phyloP scores from a whole-genome alignment of 2,797 vertebrate species.

The Semotilus atromaculatus region DNA sequence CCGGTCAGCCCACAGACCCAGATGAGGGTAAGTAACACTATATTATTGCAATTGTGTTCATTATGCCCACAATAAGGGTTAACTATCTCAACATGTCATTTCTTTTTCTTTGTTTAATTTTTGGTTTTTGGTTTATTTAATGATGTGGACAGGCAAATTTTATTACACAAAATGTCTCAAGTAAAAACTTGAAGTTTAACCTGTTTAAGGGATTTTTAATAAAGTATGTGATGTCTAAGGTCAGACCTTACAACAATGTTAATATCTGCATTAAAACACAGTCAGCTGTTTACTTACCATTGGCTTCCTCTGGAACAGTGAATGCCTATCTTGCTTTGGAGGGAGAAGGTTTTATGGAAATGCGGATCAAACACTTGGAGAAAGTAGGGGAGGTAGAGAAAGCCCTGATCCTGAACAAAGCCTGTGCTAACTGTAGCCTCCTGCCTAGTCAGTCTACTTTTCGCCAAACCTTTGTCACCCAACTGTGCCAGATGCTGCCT shows the following conservation, averaged over 20 bases:
- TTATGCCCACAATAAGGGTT: neutral
- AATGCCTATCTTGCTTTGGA: constrained; percentile 92
- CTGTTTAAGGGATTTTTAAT: neutral
- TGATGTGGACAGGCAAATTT: neutral
- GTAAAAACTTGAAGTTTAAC: neutral
- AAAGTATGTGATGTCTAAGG: neutral
- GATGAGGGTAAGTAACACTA: constrained; percentile 85
- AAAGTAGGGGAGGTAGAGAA: constrained; percentile 93
- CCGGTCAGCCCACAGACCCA: constrained; percentile 84
- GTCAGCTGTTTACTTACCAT: constrained; percentile 34
- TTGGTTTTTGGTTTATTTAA: neutral
- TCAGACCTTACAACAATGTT: neutral
- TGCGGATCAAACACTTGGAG: constrained; percentile 96
- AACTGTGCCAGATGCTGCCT: constrained; percentile 93
- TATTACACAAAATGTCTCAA: neutral
- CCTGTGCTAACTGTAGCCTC: constrained; percentile 88
- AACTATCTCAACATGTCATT: neutral
- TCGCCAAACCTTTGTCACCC: constrained; percentile 91
- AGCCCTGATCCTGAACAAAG: constrained; percentile 90
- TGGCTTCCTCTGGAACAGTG: constrained; percentile 63
- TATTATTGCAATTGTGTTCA: neutral
- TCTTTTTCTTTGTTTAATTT: neutral
- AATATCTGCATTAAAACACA: neutral
- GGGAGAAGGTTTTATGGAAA: constrained; percentile 95
- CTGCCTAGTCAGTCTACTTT: constrained; percentile 89